Evolutionary conservation across 2,888 invertebrate genomes (phyloP).

Genomic region (Escarpia spicata): DNA sequence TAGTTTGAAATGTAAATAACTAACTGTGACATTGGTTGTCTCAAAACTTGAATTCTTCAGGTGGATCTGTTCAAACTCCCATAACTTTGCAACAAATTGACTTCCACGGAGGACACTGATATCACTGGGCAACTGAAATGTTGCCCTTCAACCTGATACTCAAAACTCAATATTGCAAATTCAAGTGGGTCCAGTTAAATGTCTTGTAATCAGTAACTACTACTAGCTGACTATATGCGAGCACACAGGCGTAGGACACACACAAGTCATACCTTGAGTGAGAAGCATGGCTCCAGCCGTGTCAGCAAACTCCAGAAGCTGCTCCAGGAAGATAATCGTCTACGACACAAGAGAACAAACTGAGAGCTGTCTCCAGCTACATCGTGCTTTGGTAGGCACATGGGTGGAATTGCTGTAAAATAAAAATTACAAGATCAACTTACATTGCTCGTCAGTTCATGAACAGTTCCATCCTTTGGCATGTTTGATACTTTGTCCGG

Average conservation of each 20-base stretch:
- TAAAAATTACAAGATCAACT: constrained; percentile 42
- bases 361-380: background rate
- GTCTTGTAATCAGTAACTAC: too few relatives aligned
- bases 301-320: constrained; percentile 70
- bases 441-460: constrained; percentile 93
- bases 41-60: too few relatives aligned
- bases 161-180: background rate
- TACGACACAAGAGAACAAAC: constrained; percentile 61
- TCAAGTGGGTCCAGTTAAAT: background rate
- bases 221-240: too few relatives aligned
- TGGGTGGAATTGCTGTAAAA: background rate
- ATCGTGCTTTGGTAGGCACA: too few relatives aligned
- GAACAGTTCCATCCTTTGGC: constrained; percentile 97
- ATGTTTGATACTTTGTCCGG: constrained; percentile 72
- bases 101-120: too few relatives aligned
- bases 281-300: constrained; percentile 64
- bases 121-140: too few relatives aligned
- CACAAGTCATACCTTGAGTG: constrained; percentile 54
- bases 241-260: background rate
- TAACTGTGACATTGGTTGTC: too few relatives aligned
- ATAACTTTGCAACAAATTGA: too few relatives aligned
- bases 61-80: too few relatives aligned
- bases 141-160: too few relatives aligned
- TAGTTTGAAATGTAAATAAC: too few relatives aligned
- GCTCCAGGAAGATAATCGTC: constrained; percentile 82